Evolutionary conservation across 2,888 invertebrate genomes (phyloP), one percentile per base, ranked within the genome.

Genomic region (Icerya purchasi): DNA sequence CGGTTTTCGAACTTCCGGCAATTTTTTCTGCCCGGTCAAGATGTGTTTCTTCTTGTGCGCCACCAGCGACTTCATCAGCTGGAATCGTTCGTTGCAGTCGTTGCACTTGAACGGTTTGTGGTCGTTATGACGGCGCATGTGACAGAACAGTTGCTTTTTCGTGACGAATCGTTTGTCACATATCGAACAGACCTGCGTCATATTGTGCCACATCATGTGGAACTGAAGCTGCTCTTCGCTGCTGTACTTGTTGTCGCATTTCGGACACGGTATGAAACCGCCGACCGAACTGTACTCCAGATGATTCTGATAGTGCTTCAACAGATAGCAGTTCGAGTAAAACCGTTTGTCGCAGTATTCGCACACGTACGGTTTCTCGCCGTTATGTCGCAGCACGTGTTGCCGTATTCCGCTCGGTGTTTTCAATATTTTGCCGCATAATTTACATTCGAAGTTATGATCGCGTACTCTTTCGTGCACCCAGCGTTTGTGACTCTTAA

Each of bases 401-500:
- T 61, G 61, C n/a, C 57, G 56, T 18, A 63, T 36, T 22, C 63
- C 61, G 61, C 60, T 56, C 66, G 66, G 52, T 64, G 54, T 67
- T 1, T 78, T 70, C 67, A 79, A 80, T 24, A 73, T 69, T 61
- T 71, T 72, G 5, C 73, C 74, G 67, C 78, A 78, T 53, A 71
- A 68, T 5, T 71, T 70, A 65, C 78, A 78, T 54, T 69, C 69
- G 68, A 36, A 36, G 14, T 36, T 36, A 36, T 75, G 73, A 60
- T 74, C 72, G 62, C 73, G 73, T 22, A 69, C 68, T 5, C 71
- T 70, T 2, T 68, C 68, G 67, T 78, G 78, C 19, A 71, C 70
- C 65, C 77, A 71, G 62, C 74, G 75, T 59, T 70, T 67, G 66
- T 82, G 82, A 57, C 75, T 71, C 65, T 73, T 70, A 63, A 81